Evolutionary conservation across 2,888 invertebrate species (phyloP), one percentile per base, ranked within the genome.

Genomic region (Sarcophaga subvicina): DNA sequence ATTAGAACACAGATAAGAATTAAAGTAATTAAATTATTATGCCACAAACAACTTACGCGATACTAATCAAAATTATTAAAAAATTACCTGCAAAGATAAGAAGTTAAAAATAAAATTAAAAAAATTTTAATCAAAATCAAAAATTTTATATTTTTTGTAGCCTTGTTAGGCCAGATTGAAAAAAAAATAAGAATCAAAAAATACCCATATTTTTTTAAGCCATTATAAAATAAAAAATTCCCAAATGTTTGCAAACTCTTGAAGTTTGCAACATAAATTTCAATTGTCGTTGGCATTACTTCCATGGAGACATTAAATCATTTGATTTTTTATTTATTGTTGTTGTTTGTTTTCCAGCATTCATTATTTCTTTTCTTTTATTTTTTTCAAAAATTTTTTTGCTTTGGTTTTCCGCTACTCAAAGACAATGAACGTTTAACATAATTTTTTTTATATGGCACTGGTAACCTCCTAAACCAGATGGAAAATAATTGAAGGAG

Each of bases 11-110:
- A 67, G n/a, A 54, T 83, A 17, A 71, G 60, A 66, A 66, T 66
- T 47, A 70, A 37, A 54, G 59, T 49, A 79, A 80, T 67, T 64
- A 63, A 63, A 75, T 27, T 73, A 69, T 22, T 62, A 64, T 64
- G 25, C 17, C 25, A 60, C n/a, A 54, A 62, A 63, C 71, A 70
- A 78, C 77, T 70, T 77, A 62, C 60, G n/a, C n/a, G 22, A 10
- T 10, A 27, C 25, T 49, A 49, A 47, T 45, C 5, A 47, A 22
- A 54, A 37, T n/a, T 11, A 76, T 67, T 27, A 27, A 63, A 63
- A 63, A 75, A 64, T 60, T 86, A 86, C 86, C 83, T 83, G 73
- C n/a, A 86, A 78, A 37, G 63, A 86, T 62, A 71, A 80, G 27
- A 76, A 37, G 10, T 37, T 37, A 37, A 54, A 67, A 75, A 37